phyloP scores from a whole-genome alignment of 2,113 vertebrate species.

The Taurulus bubalis region DNA sequence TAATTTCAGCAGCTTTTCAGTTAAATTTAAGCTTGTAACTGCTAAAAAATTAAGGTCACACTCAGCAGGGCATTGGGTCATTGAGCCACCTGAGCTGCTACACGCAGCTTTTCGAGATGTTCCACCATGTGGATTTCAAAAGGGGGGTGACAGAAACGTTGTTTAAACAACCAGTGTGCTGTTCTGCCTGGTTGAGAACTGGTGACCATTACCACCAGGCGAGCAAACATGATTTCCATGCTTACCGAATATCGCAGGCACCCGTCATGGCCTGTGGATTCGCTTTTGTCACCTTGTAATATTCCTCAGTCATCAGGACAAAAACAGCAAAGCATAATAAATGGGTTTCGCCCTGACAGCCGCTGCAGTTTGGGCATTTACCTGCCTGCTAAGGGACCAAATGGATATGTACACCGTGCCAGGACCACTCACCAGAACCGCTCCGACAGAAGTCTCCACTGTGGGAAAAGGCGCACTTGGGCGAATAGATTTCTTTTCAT shows the following conservation, averaged over 20 bases:
- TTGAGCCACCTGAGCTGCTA: conserved; percentile 33
- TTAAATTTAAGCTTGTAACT: neutral
- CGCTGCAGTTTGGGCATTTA: conserved; percentile 52
- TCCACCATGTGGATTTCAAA: conserved; percentile 4
- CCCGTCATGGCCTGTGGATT: conserved; percentile 9
- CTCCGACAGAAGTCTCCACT: conserved; percentile 64
- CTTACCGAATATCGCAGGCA: conserved; percentile 1
- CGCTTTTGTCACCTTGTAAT: conserved; percentile 45
- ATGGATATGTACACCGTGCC: conserved; percentile 37
- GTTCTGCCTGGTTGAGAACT: conserved; percentile 21
- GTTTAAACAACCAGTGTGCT: neutral
- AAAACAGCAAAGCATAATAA: conserved; percentile 30
- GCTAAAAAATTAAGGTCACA: conserved; percentile 38
- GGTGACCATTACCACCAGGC: neutral
- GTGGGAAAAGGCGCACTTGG: conserved; percentile 63
- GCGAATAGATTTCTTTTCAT: conserved; percentile 60
- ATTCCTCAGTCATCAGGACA: conserved; percentile 22
- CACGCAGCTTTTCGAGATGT: conserved; percentile 5
- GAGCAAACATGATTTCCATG: conserved; percentile 29
- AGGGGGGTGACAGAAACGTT: neutral
- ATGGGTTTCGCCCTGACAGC: conserved; percentile 30
- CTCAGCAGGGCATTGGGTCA: conserved; percentile 53
- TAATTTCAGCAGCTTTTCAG: neutral
- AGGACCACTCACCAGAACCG: conserved; percentile 47
- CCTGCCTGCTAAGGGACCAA: conserved; percentile 45